Base-by-base conservation (phyloP, 1,140 invertebrate genomes). In the Brachionus asplanchnoidis region DNA sequence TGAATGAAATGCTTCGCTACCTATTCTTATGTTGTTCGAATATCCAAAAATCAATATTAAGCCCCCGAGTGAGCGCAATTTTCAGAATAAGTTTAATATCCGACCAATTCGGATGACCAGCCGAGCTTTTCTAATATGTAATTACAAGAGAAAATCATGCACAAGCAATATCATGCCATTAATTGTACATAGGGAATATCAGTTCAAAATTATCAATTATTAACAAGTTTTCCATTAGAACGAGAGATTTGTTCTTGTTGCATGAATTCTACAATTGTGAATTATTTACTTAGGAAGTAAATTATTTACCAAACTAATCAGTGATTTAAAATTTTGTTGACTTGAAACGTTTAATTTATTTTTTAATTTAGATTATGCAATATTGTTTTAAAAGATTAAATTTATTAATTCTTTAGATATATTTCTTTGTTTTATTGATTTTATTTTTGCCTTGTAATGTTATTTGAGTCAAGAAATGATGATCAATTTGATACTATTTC, bases 321-420 rank as follows among this genome's bases (percentile, higher is more conserved):
- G 68, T 73, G 68, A 73, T 73, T 73, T 73, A n/a, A 68, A 68
- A 32, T 32, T 68, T 73, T 68, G n/a, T 42, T 73, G 28, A 60
- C 20, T 60, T 20, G 17, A 60, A 60, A 60, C 53, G 53, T 60
- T 60, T 60, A 60, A 68, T 68, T 68, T 68, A 6, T 68, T 68
- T 68, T 68, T 68, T 68, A 7, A 68, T 68, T 68, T 68, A 32
- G 14, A 68, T 68, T 32, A 60, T 23, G 53, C 53, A 60, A 60
- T 60, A 60, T 60, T 60, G 53, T 60, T 60, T 60, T 60, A 60
- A 23, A 60, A 20, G 53, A 60, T 60, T 60, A 60, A 60, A 60
- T 60, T 60, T 26, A 8, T 60, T 60, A 60, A 60, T 60, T 60
- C 53, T 60, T 60, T 60, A 60, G 53, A 60, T 68, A 68, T 6